Conservation (phyloP, 2,888 invertebrate species). For the Anthrax anthrax region DNA sequence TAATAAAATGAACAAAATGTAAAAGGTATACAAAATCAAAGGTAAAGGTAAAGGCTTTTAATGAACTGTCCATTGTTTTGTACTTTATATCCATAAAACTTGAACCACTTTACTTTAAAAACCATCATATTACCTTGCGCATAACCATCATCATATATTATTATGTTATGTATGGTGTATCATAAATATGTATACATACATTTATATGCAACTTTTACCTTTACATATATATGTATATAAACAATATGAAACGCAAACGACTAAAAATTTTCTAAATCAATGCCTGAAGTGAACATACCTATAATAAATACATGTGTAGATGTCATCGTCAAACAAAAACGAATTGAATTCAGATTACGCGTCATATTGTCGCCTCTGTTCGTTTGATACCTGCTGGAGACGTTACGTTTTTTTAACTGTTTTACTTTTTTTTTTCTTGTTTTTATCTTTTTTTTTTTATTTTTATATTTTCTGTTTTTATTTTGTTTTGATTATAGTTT, state of each 20-base stretch:
- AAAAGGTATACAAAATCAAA: neutral
- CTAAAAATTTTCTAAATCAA: too few species aligned
- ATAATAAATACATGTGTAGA: slow-evolving; percentile 6
- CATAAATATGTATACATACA: too few species aligned
- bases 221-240: too few species aligned
- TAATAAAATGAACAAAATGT: too few species aligned
- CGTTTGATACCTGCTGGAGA: slow-evolving; percentile 13
- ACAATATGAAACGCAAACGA: too few species aligned
- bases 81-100: slow-evolving; percentile 1
- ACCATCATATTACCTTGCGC: too few species aligned
- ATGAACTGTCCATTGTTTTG: slow-evolving; percentile 9
- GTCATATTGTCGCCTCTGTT: slow-evolving; percentile 20
- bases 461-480: neutral
- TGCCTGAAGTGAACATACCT: too few species aligned
- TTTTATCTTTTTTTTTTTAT: neutral
- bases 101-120: neutral
- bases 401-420: slow-evolving; percentile 4
- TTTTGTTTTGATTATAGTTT: neutral
- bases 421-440: neutral
- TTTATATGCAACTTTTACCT: too few species aligned
- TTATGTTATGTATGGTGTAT: too few species aligned
- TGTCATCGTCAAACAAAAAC: slow-evolving; percentile 12
- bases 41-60: slow-evolving; percentile 5
- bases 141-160: too few species aligned
- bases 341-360: slow-evolving; percentile 20